Percentiles rank a stretch among this genome's conserved stretches.
These are phyloP conservation scores for Allolobophora icterica DNA, from an alignment of 2,888 invertebrate genomes.

Conservation along the genomic window DNA sequence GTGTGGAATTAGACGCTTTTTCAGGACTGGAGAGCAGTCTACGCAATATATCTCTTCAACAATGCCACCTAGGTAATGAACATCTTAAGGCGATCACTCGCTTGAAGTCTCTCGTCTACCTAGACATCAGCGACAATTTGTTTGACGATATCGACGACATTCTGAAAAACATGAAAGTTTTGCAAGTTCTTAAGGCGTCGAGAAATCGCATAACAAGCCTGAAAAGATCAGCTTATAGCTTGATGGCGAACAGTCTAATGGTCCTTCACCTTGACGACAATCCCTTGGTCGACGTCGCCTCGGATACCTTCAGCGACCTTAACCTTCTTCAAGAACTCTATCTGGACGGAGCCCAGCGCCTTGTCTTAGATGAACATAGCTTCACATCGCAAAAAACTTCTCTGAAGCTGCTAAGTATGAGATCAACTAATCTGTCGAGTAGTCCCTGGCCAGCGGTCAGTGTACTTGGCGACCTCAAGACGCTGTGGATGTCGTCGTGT, in stretches of 20 bases:
- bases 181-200: constrained; percentile 30
- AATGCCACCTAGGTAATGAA: constrained; percentile 8
- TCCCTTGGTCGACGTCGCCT: constrained; percentile 20
- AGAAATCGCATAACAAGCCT: constrained; percentile 29
- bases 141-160: neutral
- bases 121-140: constrained; percentile 28
- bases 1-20: constrained; percentile 2
- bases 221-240: neutral
- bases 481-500: constrained; percentile 26
- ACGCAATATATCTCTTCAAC: neutral
- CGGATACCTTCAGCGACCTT: constrained; percentile 28
- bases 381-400: constrained; percentile 22
- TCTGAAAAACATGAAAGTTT: neutral
- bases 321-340: constrained; percentile 29
- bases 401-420: constrained; percentile 25
- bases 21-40: constrained; percentile 12
- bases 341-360: neutral
- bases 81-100: constrained; percentile 19
- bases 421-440: neutral
- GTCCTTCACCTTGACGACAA: constrained; percentile 32
- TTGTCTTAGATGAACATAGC: neutral
- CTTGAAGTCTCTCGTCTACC: constrained; percentile 4
- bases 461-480: constrained; percentile 14
- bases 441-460: constrained; percentile 23
- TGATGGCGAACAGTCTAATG: neutral